A percentile compares a stretch with the other conserved stretches of the same genome.
phyloP scores from a whole-genome alignment of 2,797 vertebrate species.

The Syncerus caffer region DNA sequence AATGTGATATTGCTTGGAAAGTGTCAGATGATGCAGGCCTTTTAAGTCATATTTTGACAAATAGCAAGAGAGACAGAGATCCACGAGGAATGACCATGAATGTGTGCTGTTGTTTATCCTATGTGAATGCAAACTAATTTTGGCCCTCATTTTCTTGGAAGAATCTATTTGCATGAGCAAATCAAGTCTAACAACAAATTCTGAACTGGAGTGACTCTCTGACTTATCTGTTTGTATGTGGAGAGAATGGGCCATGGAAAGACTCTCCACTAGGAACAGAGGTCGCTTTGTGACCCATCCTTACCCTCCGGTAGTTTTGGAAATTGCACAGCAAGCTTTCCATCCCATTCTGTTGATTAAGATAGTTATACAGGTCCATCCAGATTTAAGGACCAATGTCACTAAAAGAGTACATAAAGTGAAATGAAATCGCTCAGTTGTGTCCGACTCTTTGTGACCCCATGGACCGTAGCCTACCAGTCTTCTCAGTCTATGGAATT shows the following conservation, averaged over 20 bases:
- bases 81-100: neutral
- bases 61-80: neutral
- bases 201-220: neutral
- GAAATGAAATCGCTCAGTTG: too few relatives aligned
- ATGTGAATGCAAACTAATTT: neutral
- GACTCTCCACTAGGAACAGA: neutral
- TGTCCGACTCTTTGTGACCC: too few relatives aligned
- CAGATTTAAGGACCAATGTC: neutral
- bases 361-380: neutral
- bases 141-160: neutral
- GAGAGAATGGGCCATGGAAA: neutral
- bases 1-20: neutral
- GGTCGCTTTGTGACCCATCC: neutral
- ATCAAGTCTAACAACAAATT: neutral
- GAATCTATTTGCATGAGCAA: neutral
- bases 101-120: neutral
- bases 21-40: neutral
- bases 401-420: neutral
- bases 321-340: neutral
- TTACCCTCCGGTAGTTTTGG: neutral
- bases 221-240: neutral
- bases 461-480: too few relatives aligned
- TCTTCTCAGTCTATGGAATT: too few relatives aligned
- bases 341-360: neutral
- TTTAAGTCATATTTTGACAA: neutral